Percentiles rank a stretch among this genome's conserved stretches.
These are phyloP conservation scores for Drosophila pegasa DNA, from an alignment of 2,888 invertebrate genomes.

Conservation along the genomic window DNA sequence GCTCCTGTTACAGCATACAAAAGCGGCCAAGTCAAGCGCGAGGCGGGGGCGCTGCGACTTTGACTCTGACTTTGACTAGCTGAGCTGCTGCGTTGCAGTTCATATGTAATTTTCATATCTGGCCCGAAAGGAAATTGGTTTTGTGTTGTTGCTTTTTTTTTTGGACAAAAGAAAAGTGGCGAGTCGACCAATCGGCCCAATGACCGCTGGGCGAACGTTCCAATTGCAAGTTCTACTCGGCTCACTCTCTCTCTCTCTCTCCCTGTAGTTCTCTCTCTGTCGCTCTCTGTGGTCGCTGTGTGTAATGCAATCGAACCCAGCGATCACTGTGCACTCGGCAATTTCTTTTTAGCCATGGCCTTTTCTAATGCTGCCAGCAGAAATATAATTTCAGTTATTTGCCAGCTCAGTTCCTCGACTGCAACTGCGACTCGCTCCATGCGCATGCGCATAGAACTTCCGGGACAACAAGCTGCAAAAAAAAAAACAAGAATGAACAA, in stretches of 20 bases:
- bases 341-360: conserved; percentile 59
- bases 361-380: conserved; percentile 58
- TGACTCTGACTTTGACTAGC: background rate
- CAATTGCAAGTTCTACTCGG: conserved; percentile 34
- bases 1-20: conserved; percentile 79
- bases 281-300: conserved; percentile 1
- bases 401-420: conserved; percentile 66
- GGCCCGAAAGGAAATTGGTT: conserved; percentile 58
- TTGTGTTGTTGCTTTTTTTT: conserved; percentile 38
- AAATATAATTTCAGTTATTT: conserved; percentile 75
- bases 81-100: conserved; percentile 25
- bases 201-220: conserved; percentile 63
- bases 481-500: conserved; percentile 45
- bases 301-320: conserved; percentile 44
- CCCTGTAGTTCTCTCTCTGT: background rate
- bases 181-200: conserved; percentile 65
- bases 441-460: conserved; percentile 78
- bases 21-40: conserved; percentile 55
- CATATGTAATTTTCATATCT: conserved; percentile 66
- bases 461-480: conserved; percentile 61
- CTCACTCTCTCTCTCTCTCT: background rate
- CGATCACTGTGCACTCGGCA: conserved; percentile 57
- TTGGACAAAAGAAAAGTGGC: conserved; percentile 51
- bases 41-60: background rate
- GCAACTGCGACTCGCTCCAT: conserved; percentile 47